Evolutionary conservation across 1,140 invertebrate genomes (phyloP), one percentile per base, ranked within the genome.

Genomic region (Cyphomyrmex costatus): DNA sequence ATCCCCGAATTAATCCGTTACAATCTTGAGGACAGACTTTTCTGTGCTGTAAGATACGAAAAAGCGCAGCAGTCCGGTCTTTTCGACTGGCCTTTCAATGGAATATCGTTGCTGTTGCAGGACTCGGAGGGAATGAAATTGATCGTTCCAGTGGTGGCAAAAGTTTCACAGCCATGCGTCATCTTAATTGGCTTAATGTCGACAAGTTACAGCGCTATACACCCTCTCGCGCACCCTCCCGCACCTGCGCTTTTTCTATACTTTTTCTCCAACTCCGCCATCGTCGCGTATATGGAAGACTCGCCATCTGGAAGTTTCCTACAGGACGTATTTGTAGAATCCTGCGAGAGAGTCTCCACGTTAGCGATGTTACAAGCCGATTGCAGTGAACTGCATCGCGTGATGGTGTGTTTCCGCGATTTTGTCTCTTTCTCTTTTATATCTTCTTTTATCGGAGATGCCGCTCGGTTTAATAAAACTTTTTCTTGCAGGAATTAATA

Each of bases 111-210:
- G 61, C 46, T n/a, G 7, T 83, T 27, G 53, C 24, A 14, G 36
- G 33, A 19, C 60, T 51, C 33, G 53, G 46, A 49, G 53, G 14
- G 14, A 49, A 30, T 77, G 70, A 92, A 93, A 93, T 92, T 92
- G 92, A 93, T 93, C 89, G 92, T 89, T 80, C 65, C 74, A 66
- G 66, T 76, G 85, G 83, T 79, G 83, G 89, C 86, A 89, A 92
- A 94, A 94, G 88, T 94, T 94, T 92, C 53, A 14, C 21, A 68
- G 61, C 91, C 91, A 92, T 94, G 90, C 89, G 87, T 94, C 93
- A 94, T 93, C 92, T 94, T 94, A 94, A 94, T 94, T 94, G 92
- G 93, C 92, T 93, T 93, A 93, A 92, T 92, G 92, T 88, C 91
- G 93, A 92, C 93, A 92, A 93, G 92, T 92, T 93, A 92, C 92